These are phyloP conservation scores for Lepetodrilus schrolli DNA, from an alignment of 2,888 invertebrate genomes.

Conservation along the genomic window DNA sequence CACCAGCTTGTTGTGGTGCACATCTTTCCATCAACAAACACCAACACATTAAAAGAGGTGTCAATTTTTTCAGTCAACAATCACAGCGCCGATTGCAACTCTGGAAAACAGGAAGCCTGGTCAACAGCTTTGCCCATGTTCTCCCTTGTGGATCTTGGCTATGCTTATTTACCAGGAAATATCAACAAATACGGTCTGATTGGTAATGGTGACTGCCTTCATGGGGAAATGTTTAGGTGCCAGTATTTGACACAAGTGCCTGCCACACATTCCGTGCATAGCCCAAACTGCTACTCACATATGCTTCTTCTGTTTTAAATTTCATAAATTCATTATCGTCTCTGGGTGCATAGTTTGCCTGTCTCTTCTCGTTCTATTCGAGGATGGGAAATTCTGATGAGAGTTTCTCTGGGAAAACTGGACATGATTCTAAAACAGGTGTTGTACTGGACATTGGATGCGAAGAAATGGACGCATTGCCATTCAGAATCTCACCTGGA, in stretches of 20 bases:
- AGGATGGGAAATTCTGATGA: too few species aligned
- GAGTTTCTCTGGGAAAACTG: too few species aligned
- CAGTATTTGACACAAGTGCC: background rate
- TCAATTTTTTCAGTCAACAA: slow-evolving; percentile 38
- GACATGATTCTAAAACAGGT: too few species aligned
- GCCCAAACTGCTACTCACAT: background rate
- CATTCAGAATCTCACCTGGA: too few species aligned
- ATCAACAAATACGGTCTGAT: slow-evolving; percentile 26
- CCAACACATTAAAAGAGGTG: slow-evolving; percentile 25
- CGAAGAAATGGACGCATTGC: too few species aligned
- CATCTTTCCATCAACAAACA: slow-evolving; percentile 27
- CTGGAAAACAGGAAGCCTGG: slow-evolving; percentile 21
- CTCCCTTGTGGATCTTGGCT: background rate
- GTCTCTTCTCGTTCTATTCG: too few species aligned
- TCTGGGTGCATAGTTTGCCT: too few species aligned
- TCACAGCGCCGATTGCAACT: background rate
- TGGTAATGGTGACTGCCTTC: slow-evolving; percentile 1
- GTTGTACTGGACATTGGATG: too few species aligned
- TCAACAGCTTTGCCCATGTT: background rate
- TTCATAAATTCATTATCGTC: too few species aligned
- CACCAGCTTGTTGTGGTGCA: background rate
- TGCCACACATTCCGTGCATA: background rate
- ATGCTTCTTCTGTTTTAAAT: too few species aligned
- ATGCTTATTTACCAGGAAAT: slow-evolving; percentile 26
- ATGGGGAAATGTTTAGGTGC: background rate